These are phyloP conservation scores for Clepsis dumicolana DNA, from an alignment of 2,888 invertebrate genomes.

Conservation along the genomic window DNA sequence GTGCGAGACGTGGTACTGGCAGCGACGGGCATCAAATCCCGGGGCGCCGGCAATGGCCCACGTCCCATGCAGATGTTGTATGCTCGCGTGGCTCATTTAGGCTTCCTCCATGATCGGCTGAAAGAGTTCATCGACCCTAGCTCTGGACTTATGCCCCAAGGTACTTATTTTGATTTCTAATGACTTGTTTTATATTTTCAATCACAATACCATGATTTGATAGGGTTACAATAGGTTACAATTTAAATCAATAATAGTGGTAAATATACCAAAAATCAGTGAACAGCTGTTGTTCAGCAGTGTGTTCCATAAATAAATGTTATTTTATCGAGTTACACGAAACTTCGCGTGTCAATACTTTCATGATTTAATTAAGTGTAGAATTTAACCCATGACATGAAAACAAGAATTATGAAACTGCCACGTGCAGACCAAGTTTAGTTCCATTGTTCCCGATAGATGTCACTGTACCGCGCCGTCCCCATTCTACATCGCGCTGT, in stretches of 20 bases:
- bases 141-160: constrained; percentile 87
- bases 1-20: constrained; percentile 93
- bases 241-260: too few species aligned
- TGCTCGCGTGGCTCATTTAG: constrained; percentile 93
- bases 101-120: constrained; percentile 93
- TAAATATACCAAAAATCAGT: too few species aligned
- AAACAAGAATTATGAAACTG: background rate
- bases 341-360: too few species aligned
- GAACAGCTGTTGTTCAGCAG: too few species aligned
- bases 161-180: constrained; percentile 52
- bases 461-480: background rate
- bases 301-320: too few species aligned
- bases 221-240: too few species aligned
- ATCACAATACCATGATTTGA: too few species aligned
- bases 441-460: background rate
- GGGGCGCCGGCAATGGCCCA: constrained; percentile 76
- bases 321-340: too few species aligned
- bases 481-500: constrained; percentile 4
- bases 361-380: too few species aligned
- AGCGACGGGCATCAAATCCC: constrained; percentile 95
- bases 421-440: background rate
- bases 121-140: constrained; percentile 92
- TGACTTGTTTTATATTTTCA: too few species aligned
- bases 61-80: constrained; percentile 88
- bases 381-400: background rate